Evolutionary conservation across 2,888 invertebrate genomes (phyloP).

Genomic region (Dicyrtomina minuta): DNA sequence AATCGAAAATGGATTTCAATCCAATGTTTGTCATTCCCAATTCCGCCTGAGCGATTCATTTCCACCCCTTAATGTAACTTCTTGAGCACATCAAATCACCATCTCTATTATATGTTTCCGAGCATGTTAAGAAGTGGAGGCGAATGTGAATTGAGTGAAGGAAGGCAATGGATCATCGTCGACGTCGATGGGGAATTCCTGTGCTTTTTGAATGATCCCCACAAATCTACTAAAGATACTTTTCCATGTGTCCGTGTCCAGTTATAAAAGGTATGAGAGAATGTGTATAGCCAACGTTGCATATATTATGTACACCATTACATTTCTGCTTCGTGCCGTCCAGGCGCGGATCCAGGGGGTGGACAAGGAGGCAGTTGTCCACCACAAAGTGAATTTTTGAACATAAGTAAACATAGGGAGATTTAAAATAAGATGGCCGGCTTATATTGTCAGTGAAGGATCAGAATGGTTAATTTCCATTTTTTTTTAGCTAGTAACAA

Average conservation of each 20-base stretch:
- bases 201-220: neutral
- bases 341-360: too few relatives aligned
- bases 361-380: too few relatives aligned
- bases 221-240: neutral
- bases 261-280: too few relatives aligned
- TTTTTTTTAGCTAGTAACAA: too few relatives aligned
- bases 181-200: neutral
- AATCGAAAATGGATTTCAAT: neutral
- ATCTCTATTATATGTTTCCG: neutral
- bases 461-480: too few relatives aligned
- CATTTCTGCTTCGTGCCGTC: too few relatives aligned
- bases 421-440: too few relatives aligned
- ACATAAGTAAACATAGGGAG: too few relatives aligned
- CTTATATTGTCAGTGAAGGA: too few relatives aligned
- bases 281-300: too few relatives aligned
- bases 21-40: neutral
- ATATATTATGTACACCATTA: too few relatives aligned
- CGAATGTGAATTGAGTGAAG: neutral
- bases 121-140: neutral
- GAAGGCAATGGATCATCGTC: neutral
- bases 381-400: too few relatives aligned
- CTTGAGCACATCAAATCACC: neutral
- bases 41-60: slow-evolving; percentile 1
- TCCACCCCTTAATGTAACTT: neutral
- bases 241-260: neutral